Evolutionary conservation across 2,113 vertebrate genomes (phyloP), one percentile per base, ranked within the genome.

Genomic region (Nyctibius bracteatus): DNA sequence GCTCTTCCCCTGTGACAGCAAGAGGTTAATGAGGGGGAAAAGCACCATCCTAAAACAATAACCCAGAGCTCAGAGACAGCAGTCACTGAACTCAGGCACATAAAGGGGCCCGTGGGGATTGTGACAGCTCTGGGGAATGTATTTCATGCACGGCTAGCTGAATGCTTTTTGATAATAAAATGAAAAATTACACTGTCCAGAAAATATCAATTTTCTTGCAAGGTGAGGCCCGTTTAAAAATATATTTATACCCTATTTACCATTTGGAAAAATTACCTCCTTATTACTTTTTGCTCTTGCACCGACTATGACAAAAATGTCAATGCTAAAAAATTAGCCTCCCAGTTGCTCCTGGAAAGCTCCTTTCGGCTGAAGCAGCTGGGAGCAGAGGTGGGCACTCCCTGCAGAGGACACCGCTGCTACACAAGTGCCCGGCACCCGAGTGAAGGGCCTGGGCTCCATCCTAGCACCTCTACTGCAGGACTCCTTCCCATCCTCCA

Each of bases 181-280:
- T 95, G 90, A 96, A 96, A 96, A 96, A 92, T 95, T 95, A 95
- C 83, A 83, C 85, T 96, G 95, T 78, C 92, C 90, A 96, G 95
- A 94, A 97, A 96, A 94, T 92, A 94, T 95, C 93, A 93, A 95
- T 97, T 97, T 95, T 94, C 94, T 95, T 95, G 92, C 93, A 95
- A 96, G 95, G 95, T 95, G 88, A 97, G 77, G 63, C 86, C 68
- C 70, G 1, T 91, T 96, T 89, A 95, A 95, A 97, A 95, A 92
- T 95, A 82, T 95, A 94, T 97, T 94, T 97, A 96, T 89, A 97
- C 90, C 90, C 74, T 96, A 95, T 92, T 95, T 86, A 94, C 88
- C 91, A 96, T 96, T 95, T 95, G 94, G 93, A 95, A 95, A 97
- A 97, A 96, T 92, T 71, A 96, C 93, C 84, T 90, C 70, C 87